Evolutionary conservation across 2,797 vertebrate genomes (phyloP), one percentile per base, ranked within the genome.

Genomic region (Enteromius treurensis): DNA sequence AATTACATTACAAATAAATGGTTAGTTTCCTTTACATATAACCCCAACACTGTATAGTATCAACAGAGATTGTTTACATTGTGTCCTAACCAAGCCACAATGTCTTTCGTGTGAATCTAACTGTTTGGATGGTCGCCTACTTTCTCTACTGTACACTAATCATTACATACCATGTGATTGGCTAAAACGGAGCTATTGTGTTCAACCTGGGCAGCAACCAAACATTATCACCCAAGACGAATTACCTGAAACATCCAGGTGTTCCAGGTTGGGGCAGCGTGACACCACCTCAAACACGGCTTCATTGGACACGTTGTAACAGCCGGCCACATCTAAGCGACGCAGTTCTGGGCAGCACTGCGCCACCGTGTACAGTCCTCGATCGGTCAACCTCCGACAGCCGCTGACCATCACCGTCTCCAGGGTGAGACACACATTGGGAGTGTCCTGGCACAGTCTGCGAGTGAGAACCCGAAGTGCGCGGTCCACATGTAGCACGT

Each of bases 391-490:
- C 91, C 96, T 93, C 91, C 95, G 93, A 94, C 96, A 97, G 93
- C 96, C 95, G 85, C 94, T 96, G 86, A 96, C 94, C 80, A 94
- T 93, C 71, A 96, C 95, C 0, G 94, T 96, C 90, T 97, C 96
- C 92, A 97, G 92, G 93, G 96, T 96, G 89, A 97, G 95, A 90
- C 96, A 97, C 62, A 97, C 96, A 37, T 96, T 97, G 84, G 96
- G 96, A 0, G 96, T 97, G 89, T 97, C 96, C 91, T 97, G 96
- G 88, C 96, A 96, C 29, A 97, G 95, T 70, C 96, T 92, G 65
- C 95, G 94, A 8, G 96, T 97, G 78, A 97, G 94, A 89, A 97
- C 95, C 85, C 95, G 93, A 83, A 96, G 94, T 5, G 96, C 96
- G 19, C 95, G 95, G 93, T 97, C 96, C 60, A 95, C 95, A 0